A percentile compares a stretch with the other conserved stretches of the same genome.
Conservation (phyloP, 2,113 vertebrate species). For the Poicephalus gulielmi region DNA sequence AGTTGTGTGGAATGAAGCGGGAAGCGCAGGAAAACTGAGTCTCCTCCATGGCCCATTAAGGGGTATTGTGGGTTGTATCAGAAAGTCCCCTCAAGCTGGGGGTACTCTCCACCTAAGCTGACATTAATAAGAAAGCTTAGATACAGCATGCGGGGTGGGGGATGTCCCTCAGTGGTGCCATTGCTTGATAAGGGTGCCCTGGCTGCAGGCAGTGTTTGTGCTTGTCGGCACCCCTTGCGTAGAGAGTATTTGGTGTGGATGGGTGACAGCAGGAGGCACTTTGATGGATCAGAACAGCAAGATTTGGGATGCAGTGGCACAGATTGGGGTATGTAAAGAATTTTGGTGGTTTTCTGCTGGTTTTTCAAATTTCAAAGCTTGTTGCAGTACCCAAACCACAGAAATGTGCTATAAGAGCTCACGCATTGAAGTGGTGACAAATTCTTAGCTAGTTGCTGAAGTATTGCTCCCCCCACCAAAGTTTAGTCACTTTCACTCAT, state of each 20-base stretch:
- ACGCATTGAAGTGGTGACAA: background rate
- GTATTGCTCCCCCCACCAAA: background rate
- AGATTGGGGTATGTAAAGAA: background rate
- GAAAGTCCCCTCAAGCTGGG: fast-evolving
- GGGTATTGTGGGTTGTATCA: background rate
- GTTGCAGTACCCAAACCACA: background rate
- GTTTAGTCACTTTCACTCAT: background rate
- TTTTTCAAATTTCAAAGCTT: background rate
- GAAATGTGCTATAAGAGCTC: background rate
- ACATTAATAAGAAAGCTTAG: too few species aligned
- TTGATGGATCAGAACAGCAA: background rate
- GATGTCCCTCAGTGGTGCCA: background rate
- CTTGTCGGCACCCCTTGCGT: background rate
- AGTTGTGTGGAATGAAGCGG: fast-evolving
- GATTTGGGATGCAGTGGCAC: background rate
- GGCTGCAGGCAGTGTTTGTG: background rate
- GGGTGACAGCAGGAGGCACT: background rate
- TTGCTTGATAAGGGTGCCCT: background rate
- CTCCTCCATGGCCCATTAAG: fast-evolving
- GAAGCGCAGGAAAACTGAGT: background rate
- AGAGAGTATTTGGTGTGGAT: fast-evolving
- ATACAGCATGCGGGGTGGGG: background rate
- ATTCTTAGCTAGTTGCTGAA: background rate
- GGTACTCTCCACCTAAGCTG: background rate
- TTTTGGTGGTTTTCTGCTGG: background rate